Conservation (phyloP, 2,888 invertebrate species). For the Brenthis daphne region DNA sequence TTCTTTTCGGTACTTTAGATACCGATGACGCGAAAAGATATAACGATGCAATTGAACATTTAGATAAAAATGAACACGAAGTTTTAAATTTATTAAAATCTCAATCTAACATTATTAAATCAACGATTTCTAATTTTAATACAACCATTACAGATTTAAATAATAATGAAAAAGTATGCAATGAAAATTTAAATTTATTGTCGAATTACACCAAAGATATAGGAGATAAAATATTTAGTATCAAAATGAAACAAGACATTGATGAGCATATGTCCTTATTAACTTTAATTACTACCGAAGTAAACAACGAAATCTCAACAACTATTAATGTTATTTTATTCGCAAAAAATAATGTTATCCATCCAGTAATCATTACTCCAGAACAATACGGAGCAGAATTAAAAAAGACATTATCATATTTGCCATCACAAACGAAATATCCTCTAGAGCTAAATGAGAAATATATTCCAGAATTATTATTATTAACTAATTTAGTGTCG, state of each 20-base stretch:
- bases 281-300: conserved; percentile 36
- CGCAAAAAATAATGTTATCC: conserved; percentile 37
- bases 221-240: conserved; percentile 31
- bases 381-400: conserved; percentile 34
- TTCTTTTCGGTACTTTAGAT: conserved; percentile 41
- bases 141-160: conserved; percentile 35
- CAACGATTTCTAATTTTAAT: conserved; percentile 38
- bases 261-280: conserved; percentile 39
- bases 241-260: conserved; percentile 39
- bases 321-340: conserved; percentile 39
- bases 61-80: conserved; percentile 37
- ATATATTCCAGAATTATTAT: conserved; percentile 27
- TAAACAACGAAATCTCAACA: conserved; percentile 39
- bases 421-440: conserved; percentile 35
- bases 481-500: conserved; percentile 27
- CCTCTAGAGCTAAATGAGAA: conserved; percentile 27
- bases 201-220: conserved; percentile 35
- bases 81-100: conserved; percentile 35
- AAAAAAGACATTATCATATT: conserved; percentile 34
- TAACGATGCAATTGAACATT: conserved; percentile 37
- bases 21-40: conserved; percentile 37
- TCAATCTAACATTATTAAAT: conserved; percentile 34
- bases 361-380: conserved; percentile 37
- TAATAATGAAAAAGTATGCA: conserved; percentile 35
- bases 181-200: conserved; percentile 36